A percentile compares a stretch with the other conserved stretches of the same genome.
phyloP scores from a whole-genome alignment of 2,888 invertebrate genomes.

The Neoitamus cyanurus region DNA sequence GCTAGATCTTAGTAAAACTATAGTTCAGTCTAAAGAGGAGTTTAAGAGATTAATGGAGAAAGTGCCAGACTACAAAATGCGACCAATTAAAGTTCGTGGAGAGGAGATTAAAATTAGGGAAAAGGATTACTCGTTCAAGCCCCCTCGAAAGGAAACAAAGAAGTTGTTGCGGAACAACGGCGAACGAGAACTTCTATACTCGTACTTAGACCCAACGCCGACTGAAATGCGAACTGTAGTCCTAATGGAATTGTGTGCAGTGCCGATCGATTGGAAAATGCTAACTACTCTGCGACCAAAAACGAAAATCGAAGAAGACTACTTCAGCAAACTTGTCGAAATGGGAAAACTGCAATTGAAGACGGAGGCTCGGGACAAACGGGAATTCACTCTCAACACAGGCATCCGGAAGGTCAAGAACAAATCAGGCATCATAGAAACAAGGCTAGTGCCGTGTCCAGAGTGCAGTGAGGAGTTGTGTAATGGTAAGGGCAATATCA shows the following conservation, averaged over 20 bases:
- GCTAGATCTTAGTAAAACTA: slow-evolving; percentile 84
- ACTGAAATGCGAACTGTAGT: slow-evolving; percentile 75
- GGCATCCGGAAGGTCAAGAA: slow-evolving; percentile 83
- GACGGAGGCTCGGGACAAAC: slow-evolving; percentile 77
- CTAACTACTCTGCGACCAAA: slow-evolving; percentile 88
- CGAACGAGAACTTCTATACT: slow-evolving; percentile 61
- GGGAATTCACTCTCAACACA: slow-evolving; percentile 74
- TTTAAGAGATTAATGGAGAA: slow-evolving; percentile 84
- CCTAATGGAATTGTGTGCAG: slow-evolving; percentile 77
- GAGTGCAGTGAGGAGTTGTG: slow-evolving; percentile 91
- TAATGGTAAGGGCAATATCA: slow-evolving; percentile 70
- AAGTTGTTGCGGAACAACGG: slow-evolving; percentile 63
- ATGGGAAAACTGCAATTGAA: slow-evolving; percentile 82
- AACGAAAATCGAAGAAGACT: slow-evolving; percentile 85
- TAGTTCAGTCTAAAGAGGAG: slow-evolving; percentile 83
- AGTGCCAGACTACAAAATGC: slow-evolving; percentile 90
- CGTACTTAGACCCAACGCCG: slow-evolving; percentile 81
- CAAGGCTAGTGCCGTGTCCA: slow-evolving; percentile 77
- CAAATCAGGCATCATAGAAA: slow-evolving; percentile 84
- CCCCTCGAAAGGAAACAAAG: slow-evolving; percentile 77
- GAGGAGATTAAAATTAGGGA: slow-evolving; percentile 84
- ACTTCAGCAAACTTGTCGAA: slow-evolving; percentile 86
- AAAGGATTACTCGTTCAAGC: slow-evolving; percentile 79
- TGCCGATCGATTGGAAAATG: slow-evolving; percentile 94
- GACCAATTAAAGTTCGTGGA: slow-evolving; percentile 83